Percentiles rank a stretch among this genome's conserved stretches.
phyloP scores from a whole-genome alignment of 2,888 invertebrate genomes.

The Exephanes ischioxanthus region DNA sequence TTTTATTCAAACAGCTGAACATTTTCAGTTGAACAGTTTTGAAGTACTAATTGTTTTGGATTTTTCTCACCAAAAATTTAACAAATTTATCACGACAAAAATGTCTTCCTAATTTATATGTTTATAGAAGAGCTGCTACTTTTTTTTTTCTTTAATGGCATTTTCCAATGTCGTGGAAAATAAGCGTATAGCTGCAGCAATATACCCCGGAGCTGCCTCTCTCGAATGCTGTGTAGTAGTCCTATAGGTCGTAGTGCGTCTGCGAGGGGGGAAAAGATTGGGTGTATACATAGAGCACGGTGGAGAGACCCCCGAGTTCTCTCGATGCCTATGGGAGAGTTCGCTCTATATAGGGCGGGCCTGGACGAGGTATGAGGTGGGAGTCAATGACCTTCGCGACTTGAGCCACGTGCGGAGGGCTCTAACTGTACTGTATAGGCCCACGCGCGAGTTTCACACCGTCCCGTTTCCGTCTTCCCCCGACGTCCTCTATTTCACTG shows the following conservation, averaged over 20 bases:
- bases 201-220: not conserved
- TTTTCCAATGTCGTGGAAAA: not conserved
- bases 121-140: no score
- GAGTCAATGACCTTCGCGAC: conserved; percentile 62
- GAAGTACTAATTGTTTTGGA: no score
- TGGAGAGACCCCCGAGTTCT: conserved; percentile 51
- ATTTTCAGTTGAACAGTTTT: no score
- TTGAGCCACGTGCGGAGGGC: conserved; percentile 63
- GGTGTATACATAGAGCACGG: conserved; percentile 21
- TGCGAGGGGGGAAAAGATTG: conserved; percentile 27
- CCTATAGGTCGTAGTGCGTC: conserved; percentile 3
- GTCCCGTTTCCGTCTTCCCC: conserved; percentile 50
- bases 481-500: conserved; percentile 36
- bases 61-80: no score
- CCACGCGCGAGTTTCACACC: conserved; percentile 25
- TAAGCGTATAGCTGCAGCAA: conserved; percentile 2
- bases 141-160: not conserved
- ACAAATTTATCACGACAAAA: no score
- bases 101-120: no score
- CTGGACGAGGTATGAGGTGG: conserved; percentile 58
- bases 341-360: conserved; percentile 58
- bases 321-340: conserved; percentile 42
- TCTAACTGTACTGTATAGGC: conserved; percentile 34
- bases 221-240: conserved; percentile 8
- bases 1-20: no score